phyloP scores from a whole-genome alignment of 1,140 invertebrate species.

The Choristoneura fumiferana region DNA sequence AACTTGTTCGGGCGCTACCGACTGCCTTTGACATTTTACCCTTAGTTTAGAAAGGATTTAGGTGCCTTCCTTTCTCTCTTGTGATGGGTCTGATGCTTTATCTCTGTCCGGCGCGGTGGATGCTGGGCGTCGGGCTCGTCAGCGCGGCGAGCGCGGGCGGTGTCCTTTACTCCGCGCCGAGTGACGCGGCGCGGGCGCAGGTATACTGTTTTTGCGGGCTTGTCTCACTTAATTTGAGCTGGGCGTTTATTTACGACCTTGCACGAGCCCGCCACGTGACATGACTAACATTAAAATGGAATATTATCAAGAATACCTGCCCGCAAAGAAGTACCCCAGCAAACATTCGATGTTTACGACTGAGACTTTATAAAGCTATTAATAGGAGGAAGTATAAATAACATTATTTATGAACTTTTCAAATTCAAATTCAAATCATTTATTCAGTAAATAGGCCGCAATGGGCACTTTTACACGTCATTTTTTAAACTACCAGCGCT shows the following conservation, averaged over 20 bases:
- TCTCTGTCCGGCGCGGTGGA: conserved; percentile 35
- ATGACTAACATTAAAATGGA: too few relatives aligned
- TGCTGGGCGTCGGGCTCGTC: too few relatives aligned
- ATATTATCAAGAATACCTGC: too few relatives aligned
- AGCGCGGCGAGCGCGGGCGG: conserved; percentile 31
- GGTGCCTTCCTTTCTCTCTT: conserved; percentile 39
- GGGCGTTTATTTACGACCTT: conserved; percentile 40
- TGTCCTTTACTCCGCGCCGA: conserved; percentile 45
- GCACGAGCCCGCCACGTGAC: conserved; percentile 42
- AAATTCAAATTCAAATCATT: neutral
- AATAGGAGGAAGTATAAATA: too few relatives aligned
- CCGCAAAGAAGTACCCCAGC: too few relatives aligned
- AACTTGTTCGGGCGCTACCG: conserved; percentile 62
- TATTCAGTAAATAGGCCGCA: neutral
- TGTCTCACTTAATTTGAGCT: conserved; percentile 55
- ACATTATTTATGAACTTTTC: too few relatives aligned
- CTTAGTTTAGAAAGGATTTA: conserved; percentile 46
- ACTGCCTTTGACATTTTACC: conserved; percentile 60
- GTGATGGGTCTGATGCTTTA: conserved; percentile 15
- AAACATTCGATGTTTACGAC: too few relatives aligned
- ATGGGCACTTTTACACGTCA: too few relatives aligned
- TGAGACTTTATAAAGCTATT: too few relatives aligned
- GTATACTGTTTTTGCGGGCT: conserved; percentile 64
- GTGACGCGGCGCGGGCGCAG: conserved; percentile 50
- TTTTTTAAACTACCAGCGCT: too few relatives aligned